Conservation (phyloP, 2,113 vertebrate genomes). For the Gadus chalcogrammus region DNA sequence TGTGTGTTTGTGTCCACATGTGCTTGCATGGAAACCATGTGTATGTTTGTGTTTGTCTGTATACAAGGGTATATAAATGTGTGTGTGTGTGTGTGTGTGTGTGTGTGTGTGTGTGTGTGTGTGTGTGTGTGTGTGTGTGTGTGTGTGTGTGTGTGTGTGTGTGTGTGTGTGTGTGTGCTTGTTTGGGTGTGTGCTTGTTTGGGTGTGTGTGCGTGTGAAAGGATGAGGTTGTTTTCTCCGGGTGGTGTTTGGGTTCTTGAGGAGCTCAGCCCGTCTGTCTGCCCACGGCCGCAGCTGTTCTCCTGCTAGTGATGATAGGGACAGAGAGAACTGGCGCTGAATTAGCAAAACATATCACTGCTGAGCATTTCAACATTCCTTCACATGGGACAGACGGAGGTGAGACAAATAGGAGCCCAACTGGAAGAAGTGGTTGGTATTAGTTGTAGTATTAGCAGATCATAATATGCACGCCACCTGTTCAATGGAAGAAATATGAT, state of each 20-base stretch:
- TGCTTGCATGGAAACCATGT: no score
- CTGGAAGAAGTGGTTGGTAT: no score
- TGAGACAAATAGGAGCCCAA: no score
- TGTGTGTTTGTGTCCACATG: no score
- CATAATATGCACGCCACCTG: no score
- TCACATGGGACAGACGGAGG: no score
- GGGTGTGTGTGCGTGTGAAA: conserved; percentile 25
- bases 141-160: conserved; percentile 29
- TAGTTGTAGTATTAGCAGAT: no score
- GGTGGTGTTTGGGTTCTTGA: not conserved
- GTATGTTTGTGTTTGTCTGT: conserved; percentile 5
- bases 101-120: not conserved
- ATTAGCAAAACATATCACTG: conserved; percentile 3
- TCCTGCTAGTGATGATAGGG: conserved; percentile 10
- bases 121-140: conserved; percentile 4
- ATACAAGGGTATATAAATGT: not conserved
- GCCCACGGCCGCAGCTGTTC: conserved; percentile 39
- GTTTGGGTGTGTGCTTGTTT: not conserved
- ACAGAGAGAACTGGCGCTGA: conserved; percentile 28
- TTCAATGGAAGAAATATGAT: no score
- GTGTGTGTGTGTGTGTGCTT: not conserved
- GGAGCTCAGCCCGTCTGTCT: conserved; percentile 30
- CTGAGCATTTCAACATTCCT: no score
- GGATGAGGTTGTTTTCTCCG: not conserved
- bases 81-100: not conserved